Evolutionary conservation across 2,113 vertebrate genomes (phyloP).

Genomic region (Aramus guarauna): DNA sequence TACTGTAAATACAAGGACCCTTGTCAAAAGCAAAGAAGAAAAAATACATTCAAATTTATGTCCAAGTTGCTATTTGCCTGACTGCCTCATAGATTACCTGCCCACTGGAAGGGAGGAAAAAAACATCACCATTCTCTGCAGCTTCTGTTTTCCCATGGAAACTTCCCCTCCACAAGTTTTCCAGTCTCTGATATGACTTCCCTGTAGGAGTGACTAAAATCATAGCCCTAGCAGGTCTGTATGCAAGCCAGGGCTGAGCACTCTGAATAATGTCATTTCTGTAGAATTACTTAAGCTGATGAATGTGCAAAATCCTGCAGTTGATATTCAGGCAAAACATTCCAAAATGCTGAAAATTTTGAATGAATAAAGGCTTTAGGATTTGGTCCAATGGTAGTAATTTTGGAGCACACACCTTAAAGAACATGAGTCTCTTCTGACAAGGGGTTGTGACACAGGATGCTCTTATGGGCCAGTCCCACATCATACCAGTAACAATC

Average conservation of each 20-base stretch:
- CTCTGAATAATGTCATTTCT: not conserved
- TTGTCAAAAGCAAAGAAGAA: constrained; percentile 18
- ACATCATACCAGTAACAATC: not conserved
- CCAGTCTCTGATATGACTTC: not conserved
- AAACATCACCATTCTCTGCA: not conserved
- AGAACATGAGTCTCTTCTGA: not conserved
- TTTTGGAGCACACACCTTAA: not conserved
- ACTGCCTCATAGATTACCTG: constrained; percentile 18
- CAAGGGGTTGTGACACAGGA: not conserved
- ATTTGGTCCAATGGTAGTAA: not conserved
- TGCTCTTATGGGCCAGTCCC: not conserved
- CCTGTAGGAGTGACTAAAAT: not conserved
- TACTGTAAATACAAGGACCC: constrained; percentile 32
- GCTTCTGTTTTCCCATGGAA: not conserved
- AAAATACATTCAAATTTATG: constrained; percentile 44
- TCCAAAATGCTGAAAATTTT: not conserved
- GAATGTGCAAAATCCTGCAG: not conserved
- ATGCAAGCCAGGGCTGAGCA: not conserved
- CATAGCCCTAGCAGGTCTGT: not conserved
- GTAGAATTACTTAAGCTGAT: not conserved
- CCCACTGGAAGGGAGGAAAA: not conserved
- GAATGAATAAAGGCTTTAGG: not conserved
- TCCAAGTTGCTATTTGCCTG: constrained; percentile 5
- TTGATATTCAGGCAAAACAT: not conserved
- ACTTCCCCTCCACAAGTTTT: not conserved